Conservation (phyloP, 1,140 invertebrate genomes). For the Lamellibrachia luymesi region DNA sequence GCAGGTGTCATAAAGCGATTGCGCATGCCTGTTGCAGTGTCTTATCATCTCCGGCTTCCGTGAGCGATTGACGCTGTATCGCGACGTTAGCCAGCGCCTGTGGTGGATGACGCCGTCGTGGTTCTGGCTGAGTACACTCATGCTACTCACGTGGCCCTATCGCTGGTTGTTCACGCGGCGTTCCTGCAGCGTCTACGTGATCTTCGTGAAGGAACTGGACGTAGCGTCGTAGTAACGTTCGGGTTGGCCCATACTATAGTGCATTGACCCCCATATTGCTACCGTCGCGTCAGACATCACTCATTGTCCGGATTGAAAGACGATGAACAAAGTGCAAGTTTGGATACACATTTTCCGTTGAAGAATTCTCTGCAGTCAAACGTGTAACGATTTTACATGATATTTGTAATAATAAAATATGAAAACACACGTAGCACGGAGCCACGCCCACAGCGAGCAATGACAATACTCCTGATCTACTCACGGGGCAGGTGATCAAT, state of each 20-base stretch:
- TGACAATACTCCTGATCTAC: background rate
- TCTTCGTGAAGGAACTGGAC: conserved; percentile 12
- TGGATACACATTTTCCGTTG: background rate
- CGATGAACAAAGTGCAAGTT: background rate
- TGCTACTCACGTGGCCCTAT: conserved; percentile 15
- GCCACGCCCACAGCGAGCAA: background rate
- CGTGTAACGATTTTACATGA: background rate
- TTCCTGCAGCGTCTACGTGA: background rate
- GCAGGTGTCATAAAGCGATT: background rate
- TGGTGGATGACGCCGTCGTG: background rate
- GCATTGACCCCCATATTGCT: background rate
- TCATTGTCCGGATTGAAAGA: background rate
- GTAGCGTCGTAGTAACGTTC: background rate
- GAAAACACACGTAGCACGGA: background rate
- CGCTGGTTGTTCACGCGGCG: background rate
- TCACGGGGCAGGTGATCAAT: too few relatives aligned
- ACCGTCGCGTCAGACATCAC: too few relatives aligned
- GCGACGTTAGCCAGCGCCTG: background rate
- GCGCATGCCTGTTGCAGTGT: background rate
- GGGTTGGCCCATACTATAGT: background rate
- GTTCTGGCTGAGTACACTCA: background rate
- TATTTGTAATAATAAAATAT: background rate
- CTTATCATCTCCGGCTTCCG: background rate
- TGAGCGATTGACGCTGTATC: background rate
- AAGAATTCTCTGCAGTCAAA: background rate